phyloP scores from a whole-genome alignment of 2,797 vertebrate species.

The Hypotaenidia okinawae region DNA sequence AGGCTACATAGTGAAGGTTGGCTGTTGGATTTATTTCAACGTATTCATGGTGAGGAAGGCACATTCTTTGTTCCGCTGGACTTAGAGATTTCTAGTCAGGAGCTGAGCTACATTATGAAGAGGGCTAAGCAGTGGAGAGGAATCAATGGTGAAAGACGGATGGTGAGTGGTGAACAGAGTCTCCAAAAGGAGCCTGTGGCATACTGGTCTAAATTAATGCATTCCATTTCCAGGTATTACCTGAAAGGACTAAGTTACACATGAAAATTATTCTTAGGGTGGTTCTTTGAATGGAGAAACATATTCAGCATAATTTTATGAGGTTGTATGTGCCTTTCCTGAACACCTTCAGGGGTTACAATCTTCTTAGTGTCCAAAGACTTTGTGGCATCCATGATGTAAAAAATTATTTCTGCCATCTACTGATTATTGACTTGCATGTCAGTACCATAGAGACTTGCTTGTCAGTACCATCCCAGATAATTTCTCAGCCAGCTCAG shows the following conservation, averaged over 20 bases:
- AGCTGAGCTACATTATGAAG: constrained; percentile 90
- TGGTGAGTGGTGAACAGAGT: constrained; percentile 78
- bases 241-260: background rate
- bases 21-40: constrained; percentile 86
- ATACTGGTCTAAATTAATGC: background rate
- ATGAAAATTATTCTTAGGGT: background rate
- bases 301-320: background rate
- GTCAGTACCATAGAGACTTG: background rate
- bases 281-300: background rate
- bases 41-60: constrained; percentile 84
- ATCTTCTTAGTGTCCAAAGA: background rate
- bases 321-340: background rate
- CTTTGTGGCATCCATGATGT: background rate
- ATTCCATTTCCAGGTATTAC: background rate
- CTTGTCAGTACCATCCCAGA: background rate
- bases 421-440: background rate
- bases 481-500: background rate
- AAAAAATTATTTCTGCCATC: background rate
- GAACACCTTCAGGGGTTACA: background rate
- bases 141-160: constrained; percentile 87
- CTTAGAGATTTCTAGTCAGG: constrained; percentile 92
- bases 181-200: background rate
- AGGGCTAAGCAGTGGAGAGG: constrained; percentile 93
- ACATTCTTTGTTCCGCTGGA: constrained; percentile 88
- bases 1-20: constrained; percentile 87